phyloP scores from a whole-genome alignment of 2,113 vertebrate species.

The Meleagris gallopavo region DNA sequence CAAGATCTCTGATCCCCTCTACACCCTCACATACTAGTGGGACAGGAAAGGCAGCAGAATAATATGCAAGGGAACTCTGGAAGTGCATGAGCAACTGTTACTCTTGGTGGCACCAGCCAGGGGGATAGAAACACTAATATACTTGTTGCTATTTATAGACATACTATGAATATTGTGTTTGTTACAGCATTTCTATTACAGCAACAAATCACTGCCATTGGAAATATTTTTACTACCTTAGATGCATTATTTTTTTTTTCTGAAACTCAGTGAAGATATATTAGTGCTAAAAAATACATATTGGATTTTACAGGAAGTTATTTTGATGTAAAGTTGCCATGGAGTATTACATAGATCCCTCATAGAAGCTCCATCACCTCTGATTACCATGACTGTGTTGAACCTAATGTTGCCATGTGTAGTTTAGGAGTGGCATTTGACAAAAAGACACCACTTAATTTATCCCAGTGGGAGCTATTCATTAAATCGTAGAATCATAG shows the following conservation, averaged over 20 bases:
- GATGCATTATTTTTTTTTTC: not conserved
- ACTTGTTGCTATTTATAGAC: not conserved
- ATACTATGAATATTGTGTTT: not conserved
- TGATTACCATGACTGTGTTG: not conserved
- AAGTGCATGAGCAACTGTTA: not conserved
- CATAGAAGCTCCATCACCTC: not conserved
- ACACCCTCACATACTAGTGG: not conserved
- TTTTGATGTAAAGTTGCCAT: not conserved
- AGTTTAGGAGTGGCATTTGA: not conserved
- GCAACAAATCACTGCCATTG: not conserved
- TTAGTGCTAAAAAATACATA: not conserved
- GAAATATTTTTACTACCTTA: not conserved
- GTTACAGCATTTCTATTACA: not conserved
- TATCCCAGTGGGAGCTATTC: not conserved
- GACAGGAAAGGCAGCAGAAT: not conserved
- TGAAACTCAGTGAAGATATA: not conserved
- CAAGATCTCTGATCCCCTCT: not conserved
- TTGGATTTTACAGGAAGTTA: not conserved
- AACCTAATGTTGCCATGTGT: not conserved
- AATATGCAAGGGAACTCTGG: not conserved
- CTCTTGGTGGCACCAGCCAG: not conserved
- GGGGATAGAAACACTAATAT: conserved; percentile 15
- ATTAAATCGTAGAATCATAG: not conserved
- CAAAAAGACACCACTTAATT: not conserved
- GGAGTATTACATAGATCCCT: not conserved